Conservation (phyloP, 2,888 invertebrate species). For the Ferrisia virgata region DNA sequence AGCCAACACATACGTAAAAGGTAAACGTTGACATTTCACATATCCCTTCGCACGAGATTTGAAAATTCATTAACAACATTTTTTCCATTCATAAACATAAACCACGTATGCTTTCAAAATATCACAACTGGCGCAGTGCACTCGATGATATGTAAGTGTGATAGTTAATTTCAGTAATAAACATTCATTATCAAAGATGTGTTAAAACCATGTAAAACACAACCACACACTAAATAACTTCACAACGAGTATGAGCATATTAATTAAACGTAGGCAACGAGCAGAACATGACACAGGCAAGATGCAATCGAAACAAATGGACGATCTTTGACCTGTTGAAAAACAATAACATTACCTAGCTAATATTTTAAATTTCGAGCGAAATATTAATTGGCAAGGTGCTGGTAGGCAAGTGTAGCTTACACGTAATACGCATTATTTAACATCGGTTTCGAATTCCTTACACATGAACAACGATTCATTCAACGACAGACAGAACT, state of each 20-base stretch:
- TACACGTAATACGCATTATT: no score
- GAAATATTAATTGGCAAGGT: not conserved
- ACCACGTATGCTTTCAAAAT: not conserved
- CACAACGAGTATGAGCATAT: not conserved
- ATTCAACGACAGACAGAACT: not conserved
- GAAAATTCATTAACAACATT: not conserved
- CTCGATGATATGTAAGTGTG: not conserved
- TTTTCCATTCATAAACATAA: not conserved
- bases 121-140: not conserved
- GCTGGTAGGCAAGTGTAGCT: no score
- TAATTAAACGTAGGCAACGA: not conserved
- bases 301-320: not conserved
- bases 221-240: not conserved
- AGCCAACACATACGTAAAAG: not conserved
- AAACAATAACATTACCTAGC: no score
- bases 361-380: not conserved
- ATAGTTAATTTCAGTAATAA: not conserved
- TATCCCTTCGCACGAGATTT: not conserved
- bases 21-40: not conserved
- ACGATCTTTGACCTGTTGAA: not conserved
- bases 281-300: not conserved
- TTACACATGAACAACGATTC: not conserved
- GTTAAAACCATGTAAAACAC: slow-evolving; percentile 5
- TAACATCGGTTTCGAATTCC: not conserved
- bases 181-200: not conserved